Evolutionary conservation across 2,797 vertebrate species (phyloP), one percentile per base, ranked within the genome.

Genomic region (Agapornis canus): DNA sequence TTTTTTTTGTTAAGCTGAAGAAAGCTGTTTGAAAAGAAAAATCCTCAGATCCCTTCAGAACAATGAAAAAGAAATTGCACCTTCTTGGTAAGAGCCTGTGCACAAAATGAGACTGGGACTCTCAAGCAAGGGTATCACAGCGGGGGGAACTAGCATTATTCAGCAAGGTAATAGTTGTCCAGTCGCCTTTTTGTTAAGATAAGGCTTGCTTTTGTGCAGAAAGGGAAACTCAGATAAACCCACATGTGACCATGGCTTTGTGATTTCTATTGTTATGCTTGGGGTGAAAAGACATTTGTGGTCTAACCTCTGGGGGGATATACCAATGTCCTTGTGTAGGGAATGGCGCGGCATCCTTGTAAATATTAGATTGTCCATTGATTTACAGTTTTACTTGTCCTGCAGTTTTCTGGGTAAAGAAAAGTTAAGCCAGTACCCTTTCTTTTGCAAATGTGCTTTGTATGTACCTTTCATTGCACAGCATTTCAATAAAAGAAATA

Each of bases 401-500:
- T 68, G 45, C 54, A 75, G 27, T 69, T 88, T 91, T 91, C 52
- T 69, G 59, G 42, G 68, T 11, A 81, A 47, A 52, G 51, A 63
- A 71, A 80, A 83, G 45, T 45, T 78, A 88, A 65, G 2, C 6
- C 14, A 57, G 19, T 43, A 45, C 37, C 21, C 18, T 3, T 59
- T 85, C 65, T 77, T 66, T 77, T 63, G 69, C 27, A 92, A 94
- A 92, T 86, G 45, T 78, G 64, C 15, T 92, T 95, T 91, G n/a
- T 43, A 47, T 72, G 85, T 83, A 78, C 59, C 31, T 93, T 93
- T 92, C 82, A 63, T 65, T 77, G 65, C 40, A 35, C 19, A 92
- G n/a, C 59, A 95, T 81, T 91, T 95, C 88, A 86, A 54, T 32
- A 64, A 59, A 86, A 90, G 77, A 93, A 90, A 82, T 71, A 61